Evolutionary conservation across 2,113 vertebrate genomes (phyloP), one percentile per base, ranked within the genome.

Genomic region (Ceyx margarethae): DNA sequence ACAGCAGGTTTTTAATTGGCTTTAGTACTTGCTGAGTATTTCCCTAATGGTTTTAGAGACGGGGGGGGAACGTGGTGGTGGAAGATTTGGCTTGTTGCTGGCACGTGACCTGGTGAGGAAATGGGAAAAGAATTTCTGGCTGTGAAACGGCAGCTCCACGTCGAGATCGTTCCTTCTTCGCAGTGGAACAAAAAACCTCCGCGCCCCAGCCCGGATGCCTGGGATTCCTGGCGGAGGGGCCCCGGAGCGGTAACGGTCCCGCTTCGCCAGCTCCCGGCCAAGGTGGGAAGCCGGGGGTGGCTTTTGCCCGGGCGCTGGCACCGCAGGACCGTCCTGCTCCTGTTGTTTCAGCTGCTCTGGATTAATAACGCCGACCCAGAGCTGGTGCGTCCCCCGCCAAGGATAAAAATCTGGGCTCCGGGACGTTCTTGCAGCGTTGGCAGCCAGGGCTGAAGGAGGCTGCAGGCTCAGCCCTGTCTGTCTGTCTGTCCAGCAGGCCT

Each of bases 121-220:
- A 97, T 87, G 87, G 95, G 94, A 96, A 97, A 98, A 95, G 97
- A 97, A 98, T 98, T 97, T 97, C 95, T 97, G 96, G 95, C 95
- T 93, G 93, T 92, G 96, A 97, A 97, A 94, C 80, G 91, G 95
- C 96, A 96, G 96, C 93, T 97, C 95, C 95, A 97, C 95, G 91
- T 97, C 37, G 83, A 94, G 95, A 95, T 92, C 86, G 84, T 95
- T 96, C 93, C 95, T 95, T 92, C 96, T 96, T 96, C 95, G 43
- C 83, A 95, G 96, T 95, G 96, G 94, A 95, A 96, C 95, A 97
- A 97, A 94, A 95, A 94, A 61, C 92, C 93, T 96, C 92, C 53
- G 19, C 94, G 78, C 95, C 92, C 97, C 95, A 96, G 96, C 96
- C 90, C 72, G 74, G 96, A 98, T 98, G 97, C 97, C 89, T 97